These are phyloP conservation scores for Biston stratarius DNA, from an alignment of 2,888 invertebrate species.

Conservation along the genomic window DNA sequence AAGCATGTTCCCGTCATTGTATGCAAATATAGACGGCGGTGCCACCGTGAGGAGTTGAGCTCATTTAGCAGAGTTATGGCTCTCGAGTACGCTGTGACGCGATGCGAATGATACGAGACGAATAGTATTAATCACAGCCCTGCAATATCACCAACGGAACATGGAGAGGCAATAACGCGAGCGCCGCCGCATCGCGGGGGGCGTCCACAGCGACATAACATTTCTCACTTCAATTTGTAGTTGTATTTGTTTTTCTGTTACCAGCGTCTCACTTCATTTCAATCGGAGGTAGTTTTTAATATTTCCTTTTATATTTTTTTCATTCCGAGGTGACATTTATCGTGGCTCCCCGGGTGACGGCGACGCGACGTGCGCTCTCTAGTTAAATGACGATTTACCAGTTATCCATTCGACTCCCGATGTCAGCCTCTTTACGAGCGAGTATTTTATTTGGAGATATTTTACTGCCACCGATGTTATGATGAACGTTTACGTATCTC, in stretches of 20 bases:
- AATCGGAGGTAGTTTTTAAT: constrained; percentile 68
- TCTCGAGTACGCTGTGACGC: constrained; percentile 58
- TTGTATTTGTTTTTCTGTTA: constrained; percentile 76
- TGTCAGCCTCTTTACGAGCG: constrained; percentile 82
- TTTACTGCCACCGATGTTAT: constrained; percentile 82
- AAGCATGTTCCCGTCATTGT: constrained; percentile 69
- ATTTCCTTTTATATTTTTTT: constrained; percentile 72
- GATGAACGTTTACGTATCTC: constrained; percentile 76
- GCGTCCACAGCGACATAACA: constrained; percentile 74
- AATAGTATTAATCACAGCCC: constrained; percentile 71
- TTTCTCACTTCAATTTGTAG: constrained; percentile 83
- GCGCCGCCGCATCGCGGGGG: constrained; percentile 68
- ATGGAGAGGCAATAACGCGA: constrained; percentile 51
- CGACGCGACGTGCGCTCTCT: constrained; percentile 65
- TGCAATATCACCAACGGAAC: constrained; percentile 63
- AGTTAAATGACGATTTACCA: constrained; percentile 81
- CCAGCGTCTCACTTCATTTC: constrained; percentile 78
- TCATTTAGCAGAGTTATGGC: constrained; percentile 77
- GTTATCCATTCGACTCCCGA: constrained; percentile 77
- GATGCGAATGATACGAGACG: constrained; percentile 68
- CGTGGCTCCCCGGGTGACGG: constrained; percentile 79
- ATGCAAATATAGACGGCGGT: constrained; percentile 74
- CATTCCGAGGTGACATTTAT: constrained; percentile 84
- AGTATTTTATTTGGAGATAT: constrained; percentile 80
- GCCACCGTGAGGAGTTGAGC: constrained; percentile 65